Evolutionary conservation across 1,140 invertebrate genomes (phyloP).

Genomic region (Drosophila sp.): DNA sequence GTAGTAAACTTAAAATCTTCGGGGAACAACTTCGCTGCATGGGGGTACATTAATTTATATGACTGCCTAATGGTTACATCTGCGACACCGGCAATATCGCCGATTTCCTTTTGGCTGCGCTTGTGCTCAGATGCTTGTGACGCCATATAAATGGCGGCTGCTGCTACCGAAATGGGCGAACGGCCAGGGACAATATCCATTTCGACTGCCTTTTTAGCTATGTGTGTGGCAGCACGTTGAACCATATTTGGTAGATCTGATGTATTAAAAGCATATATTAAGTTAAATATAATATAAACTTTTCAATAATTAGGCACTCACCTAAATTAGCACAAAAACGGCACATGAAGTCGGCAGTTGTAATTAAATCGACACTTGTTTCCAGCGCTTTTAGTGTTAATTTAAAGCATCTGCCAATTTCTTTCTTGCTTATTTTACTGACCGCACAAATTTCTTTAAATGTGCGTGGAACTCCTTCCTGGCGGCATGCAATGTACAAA

Average conservation of each 20-base stretch:
- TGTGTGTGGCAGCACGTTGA: conserved; percentile 97
- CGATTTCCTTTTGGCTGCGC: conserved; percentile 98
- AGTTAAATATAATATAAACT: not conserved
- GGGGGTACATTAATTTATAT: conserved; percentile 98
- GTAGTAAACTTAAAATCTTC: conserved; percentile 98
- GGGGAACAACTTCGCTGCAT: conserved; percentile 95
- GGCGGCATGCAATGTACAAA: conserved; percentile 99
- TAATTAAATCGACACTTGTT: conserved; percentile 98
- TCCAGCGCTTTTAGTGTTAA: conserved; percentile 95
- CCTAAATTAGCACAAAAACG: conserved; percentile 94
- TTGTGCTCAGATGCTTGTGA: conserved; percentile 98
- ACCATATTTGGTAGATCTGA: conserved; percentile 92
- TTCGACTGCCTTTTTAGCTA: conserved; percentile 98
- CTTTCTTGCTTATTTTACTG: conserved; percentile 99
- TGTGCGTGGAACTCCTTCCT: conserved; percentile 98
- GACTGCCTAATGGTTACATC: conserved; percentile 99
- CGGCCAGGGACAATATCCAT: conserved; percentile 99
- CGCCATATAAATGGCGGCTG: conserved; percentile 99
- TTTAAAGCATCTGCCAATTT: conserved; percentile 99
- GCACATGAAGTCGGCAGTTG: conserved; percentile 99
- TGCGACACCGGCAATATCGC: conserved; percentile 99
- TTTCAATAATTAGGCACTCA: conserved; percentile 27
- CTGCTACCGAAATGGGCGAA: conserved; percentile 99
- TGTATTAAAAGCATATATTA: not conserved
- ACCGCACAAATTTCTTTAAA: conserved; percentile 99